phyloP scores from a whole-genome alignment of 2,797 vertebrate species.

The Helarctos malayanus region DNA sequence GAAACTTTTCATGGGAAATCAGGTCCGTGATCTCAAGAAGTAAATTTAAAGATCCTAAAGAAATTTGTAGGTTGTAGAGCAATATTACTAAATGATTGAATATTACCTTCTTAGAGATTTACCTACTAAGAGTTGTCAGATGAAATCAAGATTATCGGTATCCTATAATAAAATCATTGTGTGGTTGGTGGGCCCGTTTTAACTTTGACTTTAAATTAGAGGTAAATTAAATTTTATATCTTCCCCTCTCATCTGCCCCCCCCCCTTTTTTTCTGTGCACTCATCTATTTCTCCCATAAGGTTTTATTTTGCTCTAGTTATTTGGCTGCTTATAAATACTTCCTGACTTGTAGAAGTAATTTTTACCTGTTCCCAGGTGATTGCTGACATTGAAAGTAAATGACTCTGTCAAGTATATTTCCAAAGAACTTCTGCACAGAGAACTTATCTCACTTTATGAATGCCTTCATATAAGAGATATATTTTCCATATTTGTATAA shows the following conservation, averaged over 20 bases:
- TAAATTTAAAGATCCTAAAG: constrained; percentile 28
- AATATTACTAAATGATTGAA: neutral
- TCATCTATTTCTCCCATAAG: neutral
- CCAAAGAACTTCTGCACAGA: constrained; percentile 37
- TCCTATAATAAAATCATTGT: neutral
- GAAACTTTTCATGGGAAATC: neutral
- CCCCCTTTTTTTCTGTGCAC: neutral
- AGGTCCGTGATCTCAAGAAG: neutral
- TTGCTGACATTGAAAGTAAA: constrained; percentile 69
- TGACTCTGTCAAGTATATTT: constrained; percentile 51
- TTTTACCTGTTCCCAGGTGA: constrained; percentile 50
- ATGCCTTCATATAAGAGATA: constrained; percentile 1
- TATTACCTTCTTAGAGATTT: constrained; percentile 21
- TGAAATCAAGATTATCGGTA: neutral
- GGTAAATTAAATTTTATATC: neutral
- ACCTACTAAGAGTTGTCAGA: neutral
- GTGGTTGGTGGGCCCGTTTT: neutral
- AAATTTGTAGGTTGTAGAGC: neutral
- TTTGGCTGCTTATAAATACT: constrained; percentile 61
- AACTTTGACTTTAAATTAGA: neutral
- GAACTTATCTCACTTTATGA: constrained; percentile 55
- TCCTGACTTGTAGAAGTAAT: constrained; percentile 55
- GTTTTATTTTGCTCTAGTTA: constrained; percentile 65
- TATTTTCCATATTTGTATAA: constrained; percentile 64
- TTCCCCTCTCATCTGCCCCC: neutral